These are phyloP conservation scores for Lucifuga dentata DNA, from an alignment of 2,113 vertebrate species.

Conservation along the genomic window DNA sequence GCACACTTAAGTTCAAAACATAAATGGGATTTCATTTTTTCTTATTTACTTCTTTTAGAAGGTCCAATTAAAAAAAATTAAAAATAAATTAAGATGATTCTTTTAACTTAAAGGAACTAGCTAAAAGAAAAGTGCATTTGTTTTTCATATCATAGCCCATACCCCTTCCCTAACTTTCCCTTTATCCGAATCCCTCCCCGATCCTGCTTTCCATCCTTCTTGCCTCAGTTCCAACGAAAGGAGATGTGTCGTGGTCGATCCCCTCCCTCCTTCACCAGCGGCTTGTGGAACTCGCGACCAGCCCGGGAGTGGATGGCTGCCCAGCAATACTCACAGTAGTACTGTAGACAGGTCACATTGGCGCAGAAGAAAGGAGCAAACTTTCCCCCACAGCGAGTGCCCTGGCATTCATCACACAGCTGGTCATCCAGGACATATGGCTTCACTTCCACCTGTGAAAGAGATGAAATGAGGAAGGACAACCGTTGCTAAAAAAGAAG, in stretches of 20 bases:
- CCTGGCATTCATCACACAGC: slow-evolving; percentile 99
- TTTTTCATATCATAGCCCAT: slow-evolving; percentile 85
- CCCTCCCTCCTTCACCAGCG: slow-evolving; percentile 98
- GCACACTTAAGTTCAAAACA: slow-evolving; percentile 82
- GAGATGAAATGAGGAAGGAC: slow-evolving; percentile 26
- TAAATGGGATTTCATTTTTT: slow-evolving; percentile 82
- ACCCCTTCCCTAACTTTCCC: slow-evolving; percentile 78
- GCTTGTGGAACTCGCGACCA: slow-evolving; percentile 99
- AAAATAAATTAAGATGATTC: slow-evolving; percentile 81
- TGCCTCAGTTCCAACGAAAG: slow-evolving; percentile 98
- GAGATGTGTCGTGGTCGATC: slow-evolving; percentile 99
- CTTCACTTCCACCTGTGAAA: slow-evolving; percentile 98
- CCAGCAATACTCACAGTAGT: slow-evolving; percentile 99
- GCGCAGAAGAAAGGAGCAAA: slow-evolving; percentile 99
- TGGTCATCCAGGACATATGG: slow-evolving; percentile 99
- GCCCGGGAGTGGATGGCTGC: slow-evolving; percentile 98
- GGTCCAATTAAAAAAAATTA: slow-evolving; percentile 82
- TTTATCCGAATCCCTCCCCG: slow-evolving; percentile 52
- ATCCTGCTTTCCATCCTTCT: slow-evolving; percentile 48
- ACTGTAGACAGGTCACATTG: slow-evolving; percentile 99
- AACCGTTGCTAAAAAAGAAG: no score
- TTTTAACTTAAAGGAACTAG: slow-evolving; percentile 81
- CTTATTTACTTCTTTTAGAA: slow-evolving; percentile 75
- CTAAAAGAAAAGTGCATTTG: slow-evolving; percentile 99
- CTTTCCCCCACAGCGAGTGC: slow-evolving; percentile 98